phyloP scores from a whole-genome alignment of 2,797 vertebrate species.

The Netta rufina region DNA sequence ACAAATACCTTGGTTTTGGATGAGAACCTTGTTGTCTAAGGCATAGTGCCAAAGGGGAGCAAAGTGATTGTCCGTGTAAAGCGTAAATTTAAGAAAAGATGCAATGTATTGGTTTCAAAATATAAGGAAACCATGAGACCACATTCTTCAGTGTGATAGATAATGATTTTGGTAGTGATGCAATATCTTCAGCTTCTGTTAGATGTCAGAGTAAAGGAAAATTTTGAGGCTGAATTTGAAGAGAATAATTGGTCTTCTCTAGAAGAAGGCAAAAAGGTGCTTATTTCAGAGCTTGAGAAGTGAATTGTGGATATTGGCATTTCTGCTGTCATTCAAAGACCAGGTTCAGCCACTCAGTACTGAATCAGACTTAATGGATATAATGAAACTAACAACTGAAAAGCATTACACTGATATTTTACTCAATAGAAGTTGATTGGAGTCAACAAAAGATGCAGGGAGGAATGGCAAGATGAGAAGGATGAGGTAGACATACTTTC shows the following conservation, averaged over 20 bases:
- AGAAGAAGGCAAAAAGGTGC: not conserved
- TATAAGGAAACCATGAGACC: not conserved
- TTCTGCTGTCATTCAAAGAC: not conserved
- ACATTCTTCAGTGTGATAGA: not conserved
- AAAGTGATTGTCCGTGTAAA: not conserved
- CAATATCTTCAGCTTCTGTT: not conserved
- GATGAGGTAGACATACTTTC: not conserved
- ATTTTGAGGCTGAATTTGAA: not conserved
- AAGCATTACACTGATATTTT: not conserved
- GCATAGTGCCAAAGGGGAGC: not conserved
- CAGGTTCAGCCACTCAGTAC: not conserved
- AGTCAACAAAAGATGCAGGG: not conserved
- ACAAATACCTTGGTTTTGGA: not conserved
- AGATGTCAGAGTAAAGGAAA: not conserved
- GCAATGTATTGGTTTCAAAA: not conserved
- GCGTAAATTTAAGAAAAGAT: not conserved
- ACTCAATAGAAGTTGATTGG: not conserved
- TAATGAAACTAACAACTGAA: not conserved
- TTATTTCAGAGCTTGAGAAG: not conserved
- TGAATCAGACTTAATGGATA: not conserved
- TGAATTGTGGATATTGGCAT: not conserved
- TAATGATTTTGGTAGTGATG: not conserved
- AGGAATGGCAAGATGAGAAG: not conserved
- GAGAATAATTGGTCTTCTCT: not conserved
- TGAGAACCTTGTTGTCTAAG: not conserved